Conservation (phyloP, 2,888 invertebrate species). For the Chymomyza procnemis region DNA sequence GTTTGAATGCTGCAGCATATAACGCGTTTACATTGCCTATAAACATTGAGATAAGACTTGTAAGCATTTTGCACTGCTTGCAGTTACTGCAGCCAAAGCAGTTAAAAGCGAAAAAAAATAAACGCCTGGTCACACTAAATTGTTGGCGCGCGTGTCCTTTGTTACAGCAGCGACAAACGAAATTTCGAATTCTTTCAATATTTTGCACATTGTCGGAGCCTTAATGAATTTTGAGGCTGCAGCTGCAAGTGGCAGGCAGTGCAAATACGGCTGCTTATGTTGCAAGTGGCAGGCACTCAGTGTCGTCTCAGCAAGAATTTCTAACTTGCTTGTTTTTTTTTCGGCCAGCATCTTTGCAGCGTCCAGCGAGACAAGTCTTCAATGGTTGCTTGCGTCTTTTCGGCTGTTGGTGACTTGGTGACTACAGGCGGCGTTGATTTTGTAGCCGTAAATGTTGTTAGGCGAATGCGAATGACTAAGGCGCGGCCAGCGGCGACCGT, state of each 20-base stretch:
- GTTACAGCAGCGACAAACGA: too few relatives aligned
- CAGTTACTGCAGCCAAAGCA: too few relatives aligned
- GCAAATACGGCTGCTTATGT: not conserved
- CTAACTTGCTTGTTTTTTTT: slow-evolving; percentile 20
- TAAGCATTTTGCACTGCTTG: too few relatives aligned
- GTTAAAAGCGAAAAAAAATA: too few relatives aligned
- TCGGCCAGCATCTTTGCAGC: slow-evolving; percentile 5
- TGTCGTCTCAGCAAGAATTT: slow-evolving; percentile 2
- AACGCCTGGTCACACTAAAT: too few relatives aligned
- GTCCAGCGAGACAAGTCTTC: not conserved
- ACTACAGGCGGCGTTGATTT: slow-evolving; percentile 42
- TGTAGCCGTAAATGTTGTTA: slow-evolving; percentile 30
- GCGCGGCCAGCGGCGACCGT: slow-evolving; percentile 65
- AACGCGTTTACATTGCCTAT: not conserved
- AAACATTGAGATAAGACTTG: too few relatives aligned
- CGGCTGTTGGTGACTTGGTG: not conserved
- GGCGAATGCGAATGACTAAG: slow-evolving; percentile 42
- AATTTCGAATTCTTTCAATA: too few relatives aligned
- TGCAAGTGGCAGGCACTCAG: slow-evolving; percentile 1
- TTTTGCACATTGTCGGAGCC: not conserved
- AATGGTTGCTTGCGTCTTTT: slow-evolving; percentile 2
- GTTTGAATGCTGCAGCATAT: too few relatives aligned
- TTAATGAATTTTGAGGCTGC: slow-evolving; percentile 34
- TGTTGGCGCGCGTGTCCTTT: too few relatives aligned
- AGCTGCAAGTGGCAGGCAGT: slow-evolving; percentile 12